Conservation (phyloP, 2,797 vertebrate species). For the Benthosema pterotum region DNA sequence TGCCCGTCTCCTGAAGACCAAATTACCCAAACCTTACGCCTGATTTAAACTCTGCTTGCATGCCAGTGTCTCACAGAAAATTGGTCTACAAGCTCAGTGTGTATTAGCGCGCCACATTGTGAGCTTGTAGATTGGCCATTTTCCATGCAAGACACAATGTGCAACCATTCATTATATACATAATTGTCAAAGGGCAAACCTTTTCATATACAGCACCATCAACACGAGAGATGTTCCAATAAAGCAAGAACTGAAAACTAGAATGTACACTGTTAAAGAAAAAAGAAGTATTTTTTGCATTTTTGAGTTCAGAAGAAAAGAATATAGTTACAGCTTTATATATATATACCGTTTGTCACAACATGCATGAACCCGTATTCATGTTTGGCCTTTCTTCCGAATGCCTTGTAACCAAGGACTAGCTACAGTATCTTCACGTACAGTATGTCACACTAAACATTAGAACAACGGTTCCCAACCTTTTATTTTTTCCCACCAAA, state of each 20-base stretch:
- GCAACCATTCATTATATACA: slow-evolving; percentile 27
- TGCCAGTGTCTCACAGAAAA: too few relatives aligned
- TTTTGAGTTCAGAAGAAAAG: slow-evolving; percentile 45
- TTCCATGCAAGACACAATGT: too few relatives aligned
- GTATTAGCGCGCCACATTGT: too few relatives aligned
- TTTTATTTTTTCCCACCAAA: too few relatives aligned
- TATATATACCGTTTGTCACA: slow-evolving; percentile 44
- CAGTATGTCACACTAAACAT: too few relatives aligned
- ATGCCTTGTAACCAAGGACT: slow-evolving; percentile 60
- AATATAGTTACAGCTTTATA: slow-evolving; percentile 35
- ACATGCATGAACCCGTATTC: slow-evolving; percentile 73
- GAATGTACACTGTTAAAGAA: slow-evolving; percentile 37
- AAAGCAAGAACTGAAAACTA: slow-evolving; percentile 36
- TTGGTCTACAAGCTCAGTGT: too few relatives aligned
- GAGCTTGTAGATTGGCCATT: too few relatives aligned
- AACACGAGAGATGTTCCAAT: slow-evolving; percentile 51
- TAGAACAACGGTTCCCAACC: too few relatives aligned
- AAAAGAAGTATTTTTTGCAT: slow-evolving; percentile 20
- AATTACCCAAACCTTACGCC: slow-evolving; percentile 40
- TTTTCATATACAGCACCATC: slow-evolving; percentile 17
- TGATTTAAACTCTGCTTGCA: too few relatives aligned
- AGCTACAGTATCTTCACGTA: slow-evolving; percentile 15
- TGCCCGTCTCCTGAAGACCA: slow-evolving; percentile 80
- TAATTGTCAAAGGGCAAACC: not conserved
- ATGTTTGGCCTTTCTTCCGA: slow-evolving; percentile 50